Base-by-base conservation (phyloP, 1,140 invertebrate genomes). In the Cryptotermes secundus region DNA sequence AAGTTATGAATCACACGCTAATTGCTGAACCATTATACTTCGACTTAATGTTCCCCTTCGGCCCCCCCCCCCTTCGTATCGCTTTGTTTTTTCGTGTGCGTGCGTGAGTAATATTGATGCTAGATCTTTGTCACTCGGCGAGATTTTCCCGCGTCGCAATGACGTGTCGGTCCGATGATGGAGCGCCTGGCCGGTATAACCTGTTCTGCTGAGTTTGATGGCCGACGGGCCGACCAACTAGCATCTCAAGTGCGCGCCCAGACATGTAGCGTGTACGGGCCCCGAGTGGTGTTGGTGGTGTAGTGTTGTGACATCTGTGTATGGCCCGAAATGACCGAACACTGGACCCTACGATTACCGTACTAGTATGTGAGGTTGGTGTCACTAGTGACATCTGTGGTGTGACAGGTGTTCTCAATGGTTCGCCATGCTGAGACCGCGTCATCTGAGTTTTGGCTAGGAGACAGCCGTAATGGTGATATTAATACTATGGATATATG, bases 401-500 rank as follows among this genome's bases (percentile, higher is more conserved):
- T 42, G 38, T 42, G 38, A 49, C 45, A 49, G 22, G 45, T 49
- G 45, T 49, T 19, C 45, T 49, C 45, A 1, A 72, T n/a, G 59
- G n/a, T 72, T 16, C 26, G 59, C 59, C 59, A 72, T 72, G 59
- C 26, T 26, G 26, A n/a, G 26, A 10, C 26, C 59, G 59, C 26
- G n/a, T 10, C 26, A n/a, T 26, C 26, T 6, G 31, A 72, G 26
- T 72, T 26, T 72, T 72, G 59, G 59, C 4, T 3, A 31, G 59
- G 0, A 31, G 31, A 16, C 14, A 31, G 59, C n/a, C 3, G 6
- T 2, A 31, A 72, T 72, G 59, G 35, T 2, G 59, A 45, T 42
- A 49, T 26, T 19, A n/a, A n/a, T 4, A 72, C 79, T 26, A 85
- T 85, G 85, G 85, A 85, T 83, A 88, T 90, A 12, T 91, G 90